Percentiles rank a stretch among this genome's conserved stretches.
Evolutionary conservation across 2,888 invertebrate genomes (phyloP).

Genomic region (Thereva nobilitata): DNA sequence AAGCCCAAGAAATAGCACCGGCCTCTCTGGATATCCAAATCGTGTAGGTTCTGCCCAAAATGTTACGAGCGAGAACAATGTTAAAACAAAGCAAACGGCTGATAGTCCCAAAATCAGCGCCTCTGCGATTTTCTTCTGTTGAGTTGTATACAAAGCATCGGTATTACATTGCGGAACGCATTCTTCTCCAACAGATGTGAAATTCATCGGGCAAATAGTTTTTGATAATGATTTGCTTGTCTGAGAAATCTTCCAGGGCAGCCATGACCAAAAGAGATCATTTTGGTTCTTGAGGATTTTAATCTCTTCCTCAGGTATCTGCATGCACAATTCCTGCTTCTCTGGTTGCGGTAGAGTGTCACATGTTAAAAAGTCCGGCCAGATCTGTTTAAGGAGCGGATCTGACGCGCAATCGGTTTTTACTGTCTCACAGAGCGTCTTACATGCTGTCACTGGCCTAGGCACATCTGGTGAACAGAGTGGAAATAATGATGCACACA

Average conservation of each 20-base stretch:
- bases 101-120: slow-evolving; percentile 79
- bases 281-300: slow-evolving; percentile 37
- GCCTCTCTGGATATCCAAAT: slow-evolving; percentile 91
- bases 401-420: slow-evolving; percentile 66
- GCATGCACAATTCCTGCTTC: slow-evolving; percentile 76
- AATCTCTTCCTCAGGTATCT: slow-evolving; percentile 59
- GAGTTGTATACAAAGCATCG: slow-evolving; percentile 69
- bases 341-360: slow-evolving; percentile 76
- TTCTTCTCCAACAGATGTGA: slow-evolving; percentile 63
- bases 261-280: slow-evolving; percentile 52
- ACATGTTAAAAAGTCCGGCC: slow-evolving; percentile 79
- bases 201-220: slow-evolving; percentile 64
- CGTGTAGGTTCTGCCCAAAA: slow-evolving; percentile 87
- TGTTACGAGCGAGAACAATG: slow-evolving; percentile 81
- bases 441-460: slow-evolving; percentile 83
- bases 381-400: slow-evolving; percentile 68
- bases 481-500: slow-evolving; percentile 89
- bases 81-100: slow-evolving; percentile 77
- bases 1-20: slow-evolving; percentile 85
- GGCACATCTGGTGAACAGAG: slow-evolving; percentile 87
- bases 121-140: slow-evolving; percentile 71
- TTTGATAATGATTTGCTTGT: slow-evolving; percentile 38
- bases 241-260: slow-evolving; percentile 50
- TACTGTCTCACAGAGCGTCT: slow-evolving; percentile 81
- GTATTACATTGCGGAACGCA: slow-evolving; percentile 67